phyloP scores from a whole-genome alignment of 1,140 invertebrate genomes.

The Cydia strobilella region DNA sequence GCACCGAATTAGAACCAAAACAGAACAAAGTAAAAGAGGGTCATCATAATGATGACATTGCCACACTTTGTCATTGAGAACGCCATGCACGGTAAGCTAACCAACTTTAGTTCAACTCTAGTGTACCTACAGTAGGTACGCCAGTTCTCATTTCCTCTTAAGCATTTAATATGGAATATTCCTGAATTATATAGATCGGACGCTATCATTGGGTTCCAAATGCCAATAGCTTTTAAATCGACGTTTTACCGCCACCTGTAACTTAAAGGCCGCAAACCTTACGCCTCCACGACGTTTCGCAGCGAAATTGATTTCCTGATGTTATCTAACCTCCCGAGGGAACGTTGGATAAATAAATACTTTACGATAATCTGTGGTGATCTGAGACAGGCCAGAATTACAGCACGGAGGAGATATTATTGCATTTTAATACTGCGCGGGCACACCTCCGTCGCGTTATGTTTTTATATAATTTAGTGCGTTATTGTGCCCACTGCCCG shows the following conservation, averaged over 20 bases:
- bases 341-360: slow-evolving; percentile 77
- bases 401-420: slow-evolving; percentile 69
- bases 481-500: slow-evolving; percentile 56
- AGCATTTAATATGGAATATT: neutral
- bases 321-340: slow-evolving; percentile 72
- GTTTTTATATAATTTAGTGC: slow-evolving; percentile 69
- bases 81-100: too few relatives aligned
- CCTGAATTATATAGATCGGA: slow-evolving; percentile 10
- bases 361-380: slow-evolving; percentile 72
- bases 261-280: slow-evolving; percentile 60
- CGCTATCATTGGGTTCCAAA: slow-evolving; percentile 30
- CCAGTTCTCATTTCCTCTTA: neutral
- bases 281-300: slow-evolving; percentile 71
- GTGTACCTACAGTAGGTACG: neutral
- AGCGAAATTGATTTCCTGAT: slow-evolving; percentile 77
- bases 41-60: too few relatives aligned
- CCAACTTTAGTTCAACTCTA: too few relatives aligned
- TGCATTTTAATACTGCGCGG: slow-evolving; percentile 73
- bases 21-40: too few relatives aligned
- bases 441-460: slow-evolving; percentile 68
- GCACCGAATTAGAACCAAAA: too few relatives aligned
- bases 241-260: slow-evolving; percentile 61
- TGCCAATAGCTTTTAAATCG: slow-evolving; percentile 51
- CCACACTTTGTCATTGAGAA: too few relatives aligned
- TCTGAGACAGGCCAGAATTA: slow-evolving; percentile 75